Percentiles rank a stretch among this genome's conserved stretches.
Evolutionary conservation across 2,888 invertebrate species (phyloP).

Genomic region (Microctonus hyperodae): DNA sequence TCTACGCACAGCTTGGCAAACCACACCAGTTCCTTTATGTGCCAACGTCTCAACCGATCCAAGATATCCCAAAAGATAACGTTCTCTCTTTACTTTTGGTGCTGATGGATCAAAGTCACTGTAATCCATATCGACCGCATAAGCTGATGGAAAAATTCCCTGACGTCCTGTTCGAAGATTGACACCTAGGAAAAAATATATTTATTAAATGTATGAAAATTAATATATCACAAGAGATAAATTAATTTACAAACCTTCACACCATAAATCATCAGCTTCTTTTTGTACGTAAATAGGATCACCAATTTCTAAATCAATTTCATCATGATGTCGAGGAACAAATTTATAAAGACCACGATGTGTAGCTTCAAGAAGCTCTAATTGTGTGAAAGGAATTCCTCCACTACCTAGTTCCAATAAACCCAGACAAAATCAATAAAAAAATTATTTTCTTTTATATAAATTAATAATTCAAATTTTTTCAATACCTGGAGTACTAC

Average conservation of each 20-base stretch:
- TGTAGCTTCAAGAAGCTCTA: constrained; percentile 90
- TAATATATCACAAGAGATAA: not conserved
- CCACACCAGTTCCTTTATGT: constrained; percentile 96
- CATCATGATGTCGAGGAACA: constrained; percentile 92
- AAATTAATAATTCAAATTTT: not conserved
- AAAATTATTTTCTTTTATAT: constrained; percentile 41
- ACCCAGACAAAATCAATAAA: constrained; percentile 39
- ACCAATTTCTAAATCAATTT: constrained; percentile 96
- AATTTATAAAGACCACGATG: constrained; percentile 96
- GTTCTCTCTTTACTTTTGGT: constrained; percentile 83
- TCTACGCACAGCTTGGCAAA: constrained; percentile 89
- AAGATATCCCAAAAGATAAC: constrained; percentile 90
- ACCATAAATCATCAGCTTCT: constrained; percentile 97
- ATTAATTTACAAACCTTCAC: constrained; percentile 75
- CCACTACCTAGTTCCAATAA: constrained; percentile 66
- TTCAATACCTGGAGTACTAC: constrained; percentile 56
- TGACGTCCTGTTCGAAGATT: constrained; percentile 92
- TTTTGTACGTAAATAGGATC: constrained; percentile 97
- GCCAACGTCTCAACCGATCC: constrained; percentile 96
- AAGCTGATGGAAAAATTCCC: constrained; percentile 97
- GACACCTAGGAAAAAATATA: constrained; percentile 68
- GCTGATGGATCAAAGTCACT: constrained; percentile 92
- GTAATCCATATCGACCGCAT: constrained; percentile 96
- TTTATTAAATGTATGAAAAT: constrained; percentile 8
- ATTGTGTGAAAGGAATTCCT: constrained; percentile 80